Percentiles rank a stretch among this genome's conserved stretches.
Conservation (phyloP, 2,888 invertebrate genomes). For the Ennomos quercinarius region DNA sequence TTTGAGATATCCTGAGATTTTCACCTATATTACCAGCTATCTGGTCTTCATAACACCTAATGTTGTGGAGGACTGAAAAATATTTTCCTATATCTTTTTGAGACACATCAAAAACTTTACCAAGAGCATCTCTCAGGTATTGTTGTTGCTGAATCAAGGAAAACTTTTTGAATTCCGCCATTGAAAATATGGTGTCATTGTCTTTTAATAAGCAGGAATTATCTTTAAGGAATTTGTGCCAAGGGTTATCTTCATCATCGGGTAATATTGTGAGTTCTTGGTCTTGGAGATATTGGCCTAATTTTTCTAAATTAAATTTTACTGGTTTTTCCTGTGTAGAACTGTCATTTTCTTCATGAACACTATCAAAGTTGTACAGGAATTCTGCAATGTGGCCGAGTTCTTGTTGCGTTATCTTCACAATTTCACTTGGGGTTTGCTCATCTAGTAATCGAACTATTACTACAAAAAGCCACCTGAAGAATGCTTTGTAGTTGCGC, state of each 20-base stretch:
- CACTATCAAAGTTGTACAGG: slow-evolving; percentile 91
- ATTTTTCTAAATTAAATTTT: slow-evolving; percentile 93
- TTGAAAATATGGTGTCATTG: slow-evolving; percentile 89
- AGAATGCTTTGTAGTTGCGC: slow-evolving; percentile 96
- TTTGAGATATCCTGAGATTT: slow-evolving; percentile 76
- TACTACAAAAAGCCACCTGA: slow-evolving; percentile 95
- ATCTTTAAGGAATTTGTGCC: slow-evolving; percentile 91
- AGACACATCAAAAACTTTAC: slow-evolving; percentile 88
- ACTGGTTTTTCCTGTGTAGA: slow-evolving; percentile 75
- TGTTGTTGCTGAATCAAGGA: slow-evolving; percentile 94
- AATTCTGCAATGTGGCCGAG: slow-evolving; percentile 96
- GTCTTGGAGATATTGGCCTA: slow-evolving; percentile 96
- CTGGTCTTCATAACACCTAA: slow-evolving; percentile 78
- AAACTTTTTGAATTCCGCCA: slow-evolving; percentile 89
- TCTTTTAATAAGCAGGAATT: slow-evolving; percentile 90
- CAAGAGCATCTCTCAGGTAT: slow-evolving; percentile 87
- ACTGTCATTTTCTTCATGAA: slow-evolving; percentile 63
- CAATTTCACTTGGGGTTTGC: slow-evolving; percentile 92
- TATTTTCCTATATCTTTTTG: slow-evolving; percentile 87
- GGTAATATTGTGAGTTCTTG: slow-evolving; percentile 89
- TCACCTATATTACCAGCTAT: slow-evolving; percentile 51
- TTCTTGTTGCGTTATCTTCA: slow-evolving; percentile 95
- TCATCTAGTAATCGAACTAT: slow-evolving; percentile 94
- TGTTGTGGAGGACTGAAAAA: slow-evolving; percentile 83
- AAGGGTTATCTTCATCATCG: slow-evolving; percentile 90